phyloP scores from a whole-genome alignment of 1,140 invertebrate species.

The Cydia strobilella region DNA sequence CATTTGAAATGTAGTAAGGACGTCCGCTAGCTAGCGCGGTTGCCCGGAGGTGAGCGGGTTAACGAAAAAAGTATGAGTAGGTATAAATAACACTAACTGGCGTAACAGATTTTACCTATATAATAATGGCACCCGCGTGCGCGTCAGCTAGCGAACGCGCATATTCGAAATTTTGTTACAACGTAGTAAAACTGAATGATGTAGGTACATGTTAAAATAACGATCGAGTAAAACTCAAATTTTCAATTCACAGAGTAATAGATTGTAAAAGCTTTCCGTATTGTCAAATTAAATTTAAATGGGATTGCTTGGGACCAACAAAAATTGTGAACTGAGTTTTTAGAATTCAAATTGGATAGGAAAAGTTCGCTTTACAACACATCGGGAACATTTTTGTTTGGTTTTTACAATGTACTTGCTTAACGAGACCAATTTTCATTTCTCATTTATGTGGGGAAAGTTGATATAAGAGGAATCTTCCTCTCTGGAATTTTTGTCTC shows the following conservation, averaged over 20 bases:
- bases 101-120: no score
- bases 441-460: no score
- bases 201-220: not conserved
- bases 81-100: no score
- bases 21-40: no score
- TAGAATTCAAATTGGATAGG: conserved; percentile 19
- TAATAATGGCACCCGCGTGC: no score
- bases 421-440: not conserved
- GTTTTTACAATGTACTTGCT: not conserved
- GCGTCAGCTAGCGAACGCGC: no score
- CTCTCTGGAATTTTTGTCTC: no score
- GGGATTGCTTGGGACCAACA: conserved; percentile 5
- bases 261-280: conserved; percentile 22
- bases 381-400: not conserved
- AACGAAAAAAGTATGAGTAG: no score
- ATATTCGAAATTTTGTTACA: no score
- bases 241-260: conserved; percentile 7
- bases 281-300: conserved; percentile 26
- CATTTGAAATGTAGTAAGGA: no score
- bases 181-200: not conserved
- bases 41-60: no score
- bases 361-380: conserved; percentile 19
- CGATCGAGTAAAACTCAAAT: not conserved
- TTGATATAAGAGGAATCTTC: no score
- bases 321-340: not conserved